phyloP scores from a whole-genome alignment of 2,888 invertebrate genomes.

The Drosophila nigricruria region DNA sequence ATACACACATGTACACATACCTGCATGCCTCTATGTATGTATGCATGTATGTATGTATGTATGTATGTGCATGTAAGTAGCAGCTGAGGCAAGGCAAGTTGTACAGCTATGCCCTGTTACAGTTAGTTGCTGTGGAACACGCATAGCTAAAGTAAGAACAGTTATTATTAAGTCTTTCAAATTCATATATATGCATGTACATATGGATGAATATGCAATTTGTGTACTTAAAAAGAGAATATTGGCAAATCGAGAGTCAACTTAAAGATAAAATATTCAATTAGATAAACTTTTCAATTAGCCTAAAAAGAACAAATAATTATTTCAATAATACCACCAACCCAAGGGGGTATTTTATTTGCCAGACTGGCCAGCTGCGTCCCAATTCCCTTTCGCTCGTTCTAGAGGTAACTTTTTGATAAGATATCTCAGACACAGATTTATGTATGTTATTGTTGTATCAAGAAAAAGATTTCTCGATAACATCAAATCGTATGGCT shows the following conservation, averaged over 20 bases:
- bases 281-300: too few relatives aligned
- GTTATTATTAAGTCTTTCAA: neutral
- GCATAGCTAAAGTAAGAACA: conserved; percentile 4
- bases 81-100: neutral
- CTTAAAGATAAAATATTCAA: too few relatives aligned
- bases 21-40: too few relatives aligned
- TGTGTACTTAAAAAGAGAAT: too few relatives aligned
- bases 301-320: too few relatives aligned
- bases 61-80: neutral
- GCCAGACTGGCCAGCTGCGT: too few relatives aligned
- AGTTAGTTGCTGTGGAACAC: neutral
- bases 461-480: neutral
- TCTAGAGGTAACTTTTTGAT: neutral
- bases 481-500: neutral
- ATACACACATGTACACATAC: neutral
- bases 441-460: neutral
- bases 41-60: neutral
- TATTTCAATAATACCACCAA: too few relatives aligned
- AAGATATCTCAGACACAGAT: neutral
- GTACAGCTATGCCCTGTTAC: neutral
- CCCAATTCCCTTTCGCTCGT: neutral
- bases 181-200: neutral
- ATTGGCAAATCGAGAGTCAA: too few relatives aligned
- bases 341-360: too few relatives aligned
- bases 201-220: neutral